phyloP scores from a whole-genome alignment of 2,113 vertebrate genomes.

The Aythya baeri region DNA sequence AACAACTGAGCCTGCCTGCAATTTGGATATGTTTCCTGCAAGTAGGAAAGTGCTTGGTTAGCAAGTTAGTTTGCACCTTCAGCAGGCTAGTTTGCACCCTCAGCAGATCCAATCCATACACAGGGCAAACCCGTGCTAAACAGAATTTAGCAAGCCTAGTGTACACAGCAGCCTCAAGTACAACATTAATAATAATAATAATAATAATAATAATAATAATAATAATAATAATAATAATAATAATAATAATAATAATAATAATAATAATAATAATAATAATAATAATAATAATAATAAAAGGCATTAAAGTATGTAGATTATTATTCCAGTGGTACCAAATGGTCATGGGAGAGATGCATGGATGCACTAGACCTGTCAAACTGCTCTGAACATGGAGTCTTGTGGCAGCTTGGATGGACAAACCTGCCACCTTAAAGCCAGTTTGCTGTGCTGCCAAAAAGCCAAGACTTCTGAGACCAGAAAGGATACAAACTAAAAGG shows the following conservation, averaged over 20 bases:
- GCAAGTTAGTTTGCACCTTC: fast-evolving
- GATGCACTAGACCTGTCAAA: not conserved
- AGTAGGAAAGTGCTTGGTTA: not conserved
- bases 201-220: too few relatives aligned
- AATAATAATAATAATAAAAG: too few relatives aligned
- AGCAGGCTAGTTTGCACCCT: not conserved
- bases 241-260: too few relatives aligned
- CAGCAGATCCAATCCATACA: not conserved
- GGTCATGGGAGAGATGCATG: not conserved
- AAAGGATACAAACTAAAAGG: not conserved
- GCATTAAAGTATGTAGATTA: not conserved
- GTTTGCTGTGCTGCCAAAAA: not conserved
- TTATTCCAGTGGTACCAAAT: not conserved
- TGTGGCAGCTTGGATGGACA: not conserved
- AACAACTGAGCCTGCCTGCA: not conserved
- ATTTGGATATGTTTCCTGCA: fast-evolving
- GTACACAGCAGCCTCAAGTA: not conserved
- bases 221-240: too few relatives aligned
- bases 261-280: too few relatives aligned
- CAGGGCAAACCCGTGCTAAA: not conserved
- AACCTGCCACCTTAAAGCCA: not conserved
- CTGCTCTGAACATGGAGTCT: not conserved
- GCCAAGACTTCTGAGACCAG: not conserved
- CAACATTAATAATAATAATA: not conserved
- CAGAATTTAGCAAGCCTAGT: not conserved